Percentiles rank a stretch among this genome's conserved stretches.
Evolutionary conservation across 2,113 vertebrate species (phyloP).

Genomic region (Macquaria ambigua): DNA sequence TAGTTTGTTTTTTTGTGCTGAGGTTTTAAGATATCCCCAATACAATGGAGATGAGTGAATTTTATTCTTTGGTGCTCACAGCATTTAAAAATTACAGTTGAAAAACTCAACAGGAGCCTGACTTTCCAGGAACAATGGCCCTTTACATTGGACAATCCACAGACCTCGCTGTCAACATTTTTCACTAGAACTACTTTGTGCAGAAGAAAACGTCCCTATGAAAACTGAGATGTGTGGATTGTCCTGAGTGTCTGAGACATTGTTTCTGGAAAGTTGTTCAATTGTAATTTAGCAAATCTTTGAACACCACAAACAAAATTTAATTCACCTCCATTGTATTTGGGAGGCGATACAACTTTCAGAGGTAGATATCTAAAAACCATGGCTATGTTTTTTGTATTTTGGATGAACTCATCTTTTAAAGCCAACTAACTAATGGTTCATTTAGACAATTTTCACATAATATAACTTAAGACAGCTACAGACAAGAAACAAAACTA

Average conservation of each 20-base stretch:
- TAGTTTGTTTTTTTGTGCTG: too few species aligned
- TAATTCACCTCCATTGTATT: neutral
- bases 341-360: neutral
- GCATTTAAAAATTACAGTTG: slow-evolving; percentile 4
- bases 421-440: neutral
- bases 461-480: neutral
- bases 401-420: neutral
- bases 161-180: neutral
- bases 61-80: neutral
- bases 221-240: slow-evolving; percentile 30
- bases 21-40: too few species aligned
- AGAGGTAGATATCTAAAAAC: neutral
- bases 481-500: neutral
- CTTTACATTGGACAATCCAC: neutral
- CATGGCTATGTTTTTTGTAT: too few species aligned
- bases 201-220: slow-evolving; percentile 16
- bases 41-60: neutral
- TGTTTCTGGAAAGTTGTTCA: neutral
- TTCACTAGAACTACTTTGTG: slow-evolving; percentile 2
- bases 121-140: neutral
- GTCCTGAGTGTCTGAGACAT: neutral
- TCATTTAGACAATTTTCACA: neutral
- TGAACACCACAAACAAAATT: neutral
- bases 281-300: neutral
- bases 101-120: neutral